Conservation (phyloP, 2,113 vertebrate genomes). For the Aptenodytes forsteri region DNA sequence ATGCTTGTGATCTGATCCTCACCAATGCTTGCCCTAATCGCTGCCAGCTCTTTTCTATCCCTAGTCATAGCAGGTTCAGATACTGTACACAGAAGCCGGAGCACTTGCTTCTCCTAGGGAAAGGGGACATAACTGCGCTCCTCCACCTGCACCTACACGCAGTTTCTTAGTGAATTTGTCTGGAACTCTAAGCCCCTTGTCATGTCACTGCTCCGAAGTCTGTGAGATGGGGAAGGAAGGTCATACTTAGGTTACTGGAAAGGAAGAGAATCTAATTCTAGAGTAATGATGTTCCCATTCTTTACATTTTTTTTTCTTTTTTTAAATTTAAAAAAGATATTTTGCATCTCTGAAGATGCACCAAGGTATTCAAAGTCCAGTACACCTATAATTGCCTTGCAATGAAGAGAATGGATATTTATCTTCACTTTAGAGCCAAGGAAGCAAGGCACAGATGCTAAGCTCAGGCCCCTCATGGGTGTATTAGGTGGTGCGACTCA, state of each 20-base stretch:
- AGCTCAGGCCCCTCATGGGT: not conserved
- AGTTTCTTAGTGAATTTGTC: no score
- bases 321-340: not conserved
- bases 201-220: not conserved
- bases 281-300: not conserved
- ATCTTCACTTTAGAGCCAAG: not conserved
- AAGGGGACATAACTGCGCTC: not conserved
- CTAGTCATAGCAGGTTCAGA: accelerated
- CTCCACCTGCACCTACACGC: not conserved
- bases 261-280: not conserved
- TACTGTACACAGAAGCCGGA: accelerated
- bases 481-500: accelerated
- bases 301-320: not conserved
- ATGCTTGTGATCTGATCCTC: not conserved
- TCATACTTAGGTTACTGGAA: not conserved
- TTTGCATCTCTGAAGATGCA: not conserved
- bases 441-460: not conserved
- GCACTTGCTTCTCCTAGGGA: not conserved
- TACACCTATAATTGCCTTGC: not conserved
- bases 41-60: not conserved
- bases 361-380: not conserved
- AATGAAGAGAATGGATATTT: not conserved
- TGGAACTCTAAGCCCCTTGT: not conserved
- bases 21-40: not conserved
- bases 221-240: not conserved